phyloP scores from a whole-genome alignment of 2,888 invertebrate genomes.

The Nycteola revayana region DNA sequence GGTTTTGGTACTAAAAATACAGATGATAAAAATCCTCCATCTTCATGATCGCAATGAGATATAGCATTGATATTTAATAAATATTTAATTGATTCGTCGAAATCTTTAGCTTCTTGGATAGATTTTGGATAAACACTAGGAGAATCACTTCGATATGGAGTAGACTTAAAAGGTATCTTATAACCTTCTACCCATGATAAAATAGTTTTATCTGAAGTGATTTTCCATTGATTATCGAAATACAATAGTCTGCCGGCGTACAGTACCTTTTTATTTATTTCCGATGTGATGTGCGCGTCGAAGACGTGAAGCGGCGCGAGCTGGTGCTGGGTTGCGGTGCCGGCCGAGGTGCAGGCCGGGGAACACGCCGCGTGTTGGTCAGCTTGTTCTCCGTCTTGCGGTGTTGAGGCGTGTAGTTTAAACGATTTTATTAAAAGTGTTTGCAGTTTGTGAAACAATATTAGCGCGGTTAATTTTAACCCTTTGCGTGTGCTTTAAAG shows the following conservation, averaged over 20 bases:
- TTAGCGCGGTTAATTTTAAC: background rate
- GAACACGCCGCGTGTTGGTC: too few species aligned
- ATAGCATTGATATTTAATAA: too few species aligned
- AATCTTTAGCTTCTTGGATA: too few species aligned
- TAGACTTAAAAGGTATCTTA: too few species aligned
- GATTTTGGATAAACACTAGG: too few species aligned
- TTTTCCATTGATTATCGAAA: slow-evolving; percentile 1
- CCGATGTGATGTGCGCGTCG: background rate
- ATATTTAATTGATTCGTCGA: too few species aligned
- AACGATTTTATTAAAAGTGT: too few species aligned
- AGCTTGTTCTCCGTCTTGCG: background rate
- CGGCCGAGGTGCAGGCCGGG: background rate
- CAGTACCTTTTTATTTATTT: background rate
- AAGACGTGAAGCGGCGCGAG: background rate
- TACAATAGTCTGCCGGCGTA: background rate
- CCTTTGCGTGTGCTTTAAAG: background rate
- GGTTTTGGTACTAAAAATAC: too few species aligned
- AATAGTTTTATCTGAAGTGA: too few species aligned
- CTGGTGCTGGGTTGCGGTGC: background rate
- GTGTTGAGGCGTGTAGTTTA: background rate
- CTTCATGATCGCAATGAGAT: too few species aligned
- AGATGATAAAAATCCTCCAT: too few species aligned
- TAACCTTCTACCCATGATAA: slow-evolving; percentile 5
- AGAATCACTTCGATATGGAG: too few species aligned
- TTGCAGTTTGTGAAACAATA: background rate